Percentiles rank a stretch among this genome's conserved stretches.
Evolutionary conservation across 2,797 vertebrate species (phyloP).

Genomic region (Anguilla anguilla): DNA sequence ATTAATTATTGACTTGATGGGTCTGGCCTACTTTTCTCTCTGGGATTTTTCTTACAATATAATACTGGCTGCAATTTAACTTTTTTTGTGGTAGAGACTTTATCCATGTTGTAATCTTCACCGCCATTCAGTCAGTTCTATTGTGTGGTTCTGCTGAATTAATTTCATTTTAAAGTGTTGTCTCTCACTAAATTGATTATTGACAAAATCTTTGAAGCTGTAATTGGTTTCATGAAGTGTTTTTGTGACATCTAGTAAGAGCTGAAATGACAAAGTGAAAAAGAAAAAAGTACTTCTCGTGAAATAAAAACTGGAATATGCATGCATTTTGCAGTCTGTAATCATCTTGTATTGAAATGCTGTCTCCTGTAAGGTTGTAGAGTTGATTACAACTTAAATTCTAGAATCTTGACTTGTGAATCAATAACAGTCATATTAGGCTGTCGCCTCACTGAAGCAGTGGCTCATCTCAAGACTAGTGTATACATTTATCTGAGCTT

Average conservation of each 20-base stretch:
- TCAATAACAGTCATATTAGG: constrained; percentile 5
- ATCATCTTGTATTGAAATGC: constrained; percentile 9
- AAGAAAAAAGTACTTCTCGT: neutral
- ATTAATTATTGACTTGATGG: no score
- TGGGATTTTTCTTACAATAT: no score
- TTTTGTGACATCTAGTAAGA: neutral
- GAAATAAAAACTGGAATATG: constrained; percentile 5
- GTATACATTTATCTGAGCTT: neutral
- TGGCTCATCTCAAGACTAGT: neutral
- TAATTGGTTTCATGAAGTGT: neutral
- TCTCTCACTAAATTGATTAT: neutral
- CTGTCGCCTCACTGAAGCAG: neutral
- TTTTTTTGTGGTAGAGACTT: neutral
- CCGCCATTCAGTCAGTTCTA: neutral
- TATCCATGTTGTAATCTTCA: neutral
- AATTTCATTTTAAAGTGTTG: neutral
- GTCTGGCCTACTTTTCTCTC: no score
- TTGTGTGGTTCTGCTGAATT: neutral
- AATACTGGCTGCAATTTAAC: no score
- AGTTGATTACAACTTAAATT: neutral
- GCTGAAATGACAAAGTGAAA: neutral
- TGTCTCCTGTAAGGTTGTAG: neutral
- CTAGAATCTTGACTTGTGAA: neutral
- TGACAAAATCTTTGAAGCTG: neutral
- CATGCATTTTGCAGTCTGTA: neutral